Percentiles rank a stretch among this genome's conserved stretches.
Evolutionary conservation across 2,797 vertebrate genomes (phyloP).

Genomic region (Sylvia borin): DNA sequence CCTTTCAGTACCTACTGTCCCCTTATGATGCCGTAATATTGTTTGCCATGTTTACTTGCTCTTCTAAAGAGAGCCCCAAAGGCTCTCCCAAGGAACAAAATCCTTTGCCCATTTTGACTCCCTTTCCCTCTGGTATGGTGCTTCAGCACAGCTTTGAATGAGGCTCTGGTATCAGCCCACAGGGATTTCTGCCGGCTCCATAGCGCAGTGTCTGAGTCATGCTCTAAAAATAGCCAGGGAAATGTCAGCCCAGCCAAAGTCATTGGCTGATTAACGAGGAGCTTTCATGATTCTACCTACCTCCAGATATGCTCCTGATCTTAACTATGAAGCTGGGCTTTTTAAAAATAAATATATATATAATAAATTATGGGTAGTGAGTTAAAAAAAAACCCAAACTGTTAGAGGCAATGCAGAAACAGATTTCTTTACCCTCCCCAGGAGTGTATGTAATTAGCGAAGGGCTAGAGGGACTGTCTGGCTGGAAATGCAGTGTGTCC

Average conservation of each 20-base stretch:
- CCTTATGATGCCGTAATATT: accelerated
- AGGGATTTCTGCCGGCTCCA: conserved; percentile 3
- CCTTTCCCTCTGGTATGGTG: background rate
- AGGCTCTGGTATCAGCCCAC: background rate
- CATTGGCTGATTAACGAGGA: conserved; percentile 18
- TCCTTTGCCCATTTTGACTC: background rate
- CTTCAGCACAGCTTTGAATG: background rate
- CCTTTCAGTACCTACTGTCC: background rate
- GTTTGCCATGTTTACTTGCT: background rate
- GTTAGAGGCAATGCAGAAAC: background rate
- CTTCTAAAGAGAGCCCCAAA: background rate
- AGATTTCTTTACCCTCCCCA: background rate
- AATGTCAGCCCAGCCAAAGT: conserved; percentile 57
- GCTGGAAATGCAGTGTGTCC: background rate
- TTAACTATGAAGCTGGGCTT: background rate
- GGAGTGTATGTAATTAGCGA: background rate
- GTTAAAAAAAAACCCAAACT: background rate
- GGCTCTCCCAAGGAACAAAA: background rate
- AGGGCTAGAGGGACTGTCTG: background rate
- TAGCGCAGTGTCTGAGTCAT: conserved; percentile 46
- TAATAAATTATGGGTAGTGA: background rate
- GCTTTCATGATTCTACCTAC: background rate
- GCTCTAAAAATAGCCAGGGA: conserved; percentile 64
- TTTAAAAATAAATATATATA: background rate
- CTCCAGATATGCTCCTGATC: background rate